A percentile compares a stretch with the other conserved stretches of the same genome.
These are phyloP conservation scores for Quiscalus mexicanus DNA, from an alignment of 2,113 vertebrate genomes.

Conservation along the genomic window DNA sequence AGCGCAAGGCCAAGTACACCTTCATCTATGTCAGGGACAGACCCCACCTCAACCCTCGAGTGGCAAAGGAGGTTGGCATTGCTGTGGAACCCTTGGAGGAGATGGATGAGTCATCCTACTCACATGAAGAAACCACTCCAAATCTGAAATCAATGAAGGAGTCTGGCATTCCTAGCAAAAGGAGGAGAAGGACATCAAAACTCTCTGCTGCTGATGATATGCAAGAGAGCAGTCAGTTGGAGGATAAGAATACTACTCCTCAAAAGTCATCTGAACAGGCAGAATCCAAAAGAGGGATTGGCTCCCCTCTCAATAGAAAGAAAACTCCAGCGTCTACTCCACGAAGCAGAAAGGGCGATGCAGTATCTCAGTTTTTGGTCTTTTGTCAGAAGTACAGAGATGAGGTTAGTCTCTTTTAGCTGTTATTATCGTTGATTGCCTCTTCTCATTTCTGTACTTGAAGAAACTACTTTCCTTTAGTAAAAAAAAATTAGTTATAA, in stretches of 20 bases:
- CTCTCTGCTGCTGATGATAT: background rate
- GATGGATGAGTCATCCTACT: slow-evolving; percentile 35
- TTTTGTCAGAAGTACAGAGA: slow-evolving; percentile 86
- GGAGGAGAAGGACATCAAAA: slow-evolving; percentile 74
- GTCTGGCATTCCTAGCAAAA: slow-evolving; percentile 71
- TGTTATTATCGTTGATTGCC: background rate
- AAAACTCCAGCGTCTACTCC: slow-evolving; percentile 64
- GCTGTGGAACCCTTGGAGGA: slow-evolving; percentile 70
- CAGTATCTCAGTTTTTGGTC: slow-evolving; percentile 80
- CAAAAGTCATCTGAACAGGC: slow-evolving; percentile 69
- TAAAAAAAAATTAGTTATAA: background rate
- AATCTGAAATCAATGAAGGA: slow-evolving; percentile 34
- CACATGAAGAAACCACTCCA: slow-evolving; percentile 21
- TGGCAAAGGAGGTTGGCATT: slow-evolving; percentile 78
- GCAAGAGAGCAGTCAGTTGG: slow-evolving; percentile 32
- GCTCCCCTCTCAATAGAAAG: slow-evolving; percentile 72
- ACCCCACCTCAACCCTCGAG: slow-evolving; percentile 85
- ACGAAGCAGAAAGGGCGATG: slow-evolving; percentile 75
- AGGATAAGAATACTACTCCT: slow-evolving; percentile 47
- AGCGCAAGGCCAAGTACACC: slow-evolving; percentile 86
- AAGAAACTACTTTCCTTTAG: background rate
- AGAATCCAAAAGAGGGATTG: slow-evolving; percentile 66
- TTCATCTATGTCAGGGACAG: slow-evolving; percentile 86
- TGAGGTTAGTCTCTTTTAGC: slow-evolving; percentile 73
- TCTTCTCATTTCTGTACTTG: background rate